Evolutionary conservation across 2,888 invertebrate species (phyloP).

Genomic region (Pristionchus fissidentatus): DNA sequence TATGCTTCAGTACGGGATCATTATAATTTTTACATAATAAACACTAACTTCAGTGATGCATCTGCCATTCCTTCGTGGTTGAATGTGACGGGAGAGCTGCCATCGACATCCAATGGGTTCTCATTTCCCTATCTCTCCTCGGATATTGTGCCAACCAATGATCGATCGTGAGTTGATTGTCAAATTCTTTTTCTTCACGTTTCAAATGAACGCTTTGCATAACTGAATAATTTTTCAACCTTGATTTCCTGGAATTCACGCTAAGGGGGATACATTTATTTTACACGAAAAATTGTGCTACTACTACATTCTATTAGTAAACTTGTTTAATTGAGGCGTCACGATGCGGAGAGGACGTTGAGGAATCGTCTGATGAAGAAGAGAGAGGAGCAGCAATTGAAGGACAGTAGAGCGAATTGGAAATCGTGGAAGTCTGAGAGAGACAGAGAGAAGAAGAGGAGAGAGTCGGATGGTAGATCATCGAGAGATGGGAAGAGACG

Average conservation of each 20-base stretch:
- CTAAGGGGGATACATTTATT: neutral
- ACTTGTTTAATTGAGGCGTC: neutral
- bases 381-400: conserved; percentile 1
- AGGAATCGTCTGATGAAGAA: neutral
- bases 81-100: conserved; percentile 16
- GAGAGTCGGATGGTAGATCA: neutral
- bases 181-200: neutral
- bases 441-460: neutral
- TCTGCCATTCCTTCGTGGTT: conserved; percentile 25
- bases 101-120: conserved; percentile 2
- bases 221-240: neutral
- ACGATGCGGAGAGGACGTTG: neutral
- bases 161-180: neutral
- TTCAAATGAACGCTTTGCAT: neutral
- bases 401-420: neutral
- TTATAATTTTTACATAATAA: no score
- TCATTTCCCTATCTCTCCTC: neutral
- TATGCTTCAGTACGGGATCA: no score
- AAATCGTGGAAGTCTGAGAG: neutral
- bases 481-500: neutral
- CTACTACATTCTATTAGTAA: no score
- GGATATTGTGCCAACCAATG: neutral
- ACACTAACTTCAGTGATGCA: no score
- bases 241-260: neutral
- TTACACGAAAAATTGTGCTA: neutral